These are phyloP conservation scores for Fragum whitleyi DNA, from an alignment of 2,888 invertebrate species.

Conservation along the genomic window DNA sequence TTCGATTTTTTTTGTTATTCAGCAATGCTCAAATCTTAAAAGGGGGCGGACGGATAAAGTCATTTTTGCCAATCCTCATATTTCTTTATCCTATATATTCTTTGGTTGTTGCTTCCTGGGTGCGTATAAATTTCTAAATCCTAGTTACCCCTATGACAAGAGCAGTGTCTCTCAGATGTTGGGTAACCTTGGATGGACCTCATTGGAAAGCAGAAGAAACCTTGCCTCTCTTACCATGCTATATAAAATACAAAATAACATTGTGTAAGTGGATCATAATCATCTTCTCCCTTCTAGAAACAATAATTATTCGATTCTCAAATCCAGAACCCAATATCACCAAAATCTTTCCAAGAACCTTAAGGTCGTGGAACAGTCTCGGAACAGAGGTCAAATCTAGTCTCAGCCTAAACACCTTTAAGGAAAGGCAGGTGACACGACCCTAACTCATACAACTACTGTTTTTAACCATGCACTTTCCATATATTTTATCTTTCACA, in stretches of 20 bases:
- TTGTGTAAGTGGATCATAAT: conserved; percentile 1
- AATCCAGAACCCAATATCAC: conserved; percentile 28
- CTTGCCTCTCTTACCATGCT: conserved; percentile 2
- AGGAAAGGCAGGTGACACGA: conserved; percentile 4
- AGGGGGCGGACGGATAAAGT: too few species aligned
- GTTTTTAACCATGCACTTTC: not conserved
- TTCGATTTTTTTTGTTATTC: too few species aligned
- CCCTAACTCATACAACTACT: not conserved
- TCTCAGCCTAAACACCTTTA: conserved; percentile 22
- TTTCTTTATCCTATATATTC: too few species aligned
- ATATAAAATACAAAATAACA: conserved; percentile 14
- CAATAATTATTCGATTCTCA: conserved; percentile 14
- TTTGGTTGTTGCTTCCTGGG: too few species aligned
- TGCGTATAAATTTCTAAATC: too few species aligned
- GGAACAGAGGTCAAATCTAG: conserved; percentile 4
- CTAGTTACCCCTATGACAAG: too few species aligned
- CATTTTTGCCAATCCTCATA: too few species aligned
- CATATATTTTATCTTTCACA: too few species aligned
- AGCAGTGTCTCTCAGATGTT: conserved; percentile 29
- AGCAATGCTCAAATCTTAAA: too few species aligned
- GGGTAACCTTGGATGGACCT: conserved; percentile 3
- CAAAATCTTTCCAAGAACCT: conserved; percentile 22
- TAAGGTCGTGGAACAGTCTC: conserved; percentile 25
- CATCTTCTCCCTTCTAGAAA: conserved; percentile 26
- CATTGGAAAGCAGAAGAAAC: conserved; percentile 7